Conservation (phyloP, 2,113 vertebrate species). For the Sphyrna mokarran region DNA sequence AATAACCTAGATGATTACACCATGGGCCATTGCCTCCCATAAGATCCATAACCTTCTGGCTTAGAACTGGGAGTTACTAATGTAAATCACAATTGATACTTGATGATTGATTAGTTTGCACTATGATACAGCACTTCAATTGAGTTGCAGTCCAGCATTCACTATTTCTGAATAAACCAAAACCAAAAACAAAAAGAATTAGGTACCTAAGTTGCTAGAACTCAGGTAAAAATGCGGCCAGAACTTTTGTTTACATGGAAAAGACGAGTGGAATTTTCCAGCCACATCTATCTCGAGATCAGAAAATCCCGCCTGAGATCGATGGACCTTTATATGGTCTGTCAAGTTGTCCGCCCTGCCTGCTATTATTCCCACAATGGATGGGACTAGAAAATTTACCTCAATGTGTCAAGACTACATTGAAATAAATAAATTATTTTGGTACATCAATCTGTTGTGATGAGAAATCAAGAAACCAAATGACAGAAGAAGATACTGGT, state of each 20-base stretch:
- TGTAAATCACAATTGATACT: background rate
- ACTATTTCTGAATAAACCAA: background rate
- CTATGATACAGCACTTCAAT: background rate
- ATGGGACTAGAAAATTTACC: no score
- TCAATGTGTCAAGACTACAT: background rate
- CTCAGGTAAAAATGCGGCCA: no score
- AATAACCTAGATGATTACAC: no score
- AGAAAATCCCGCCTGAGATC: no score
- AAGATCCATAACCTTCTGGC: background rate
- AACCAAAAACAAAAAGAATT: background rate
- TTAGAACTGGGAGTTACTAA: background rate
- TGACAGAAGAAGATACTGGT: background rate
- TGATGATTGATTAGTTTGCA: background rate
- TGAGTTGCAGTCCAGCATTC: background rate
- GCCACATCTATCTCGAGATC: no score
- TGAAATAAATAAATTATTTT: background rate
- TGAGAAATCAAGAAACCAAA: background rate
- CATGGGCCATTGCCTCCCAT: no score
- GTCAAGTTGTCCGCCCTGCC: no score
- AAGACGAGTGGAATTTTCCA: no score
- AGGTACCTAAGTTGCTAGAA: background rate
- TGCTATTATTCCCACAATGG: no score
- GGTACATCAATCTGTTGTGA: background rate
- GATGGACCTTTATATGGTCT: no score
- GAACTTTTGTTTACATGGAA: no score